These are phyloP conservation scores for Philopotamus ludificatus DNA, from an alignment of 1,140 invertebrate species.

Conservation along the genomic window DNA sequence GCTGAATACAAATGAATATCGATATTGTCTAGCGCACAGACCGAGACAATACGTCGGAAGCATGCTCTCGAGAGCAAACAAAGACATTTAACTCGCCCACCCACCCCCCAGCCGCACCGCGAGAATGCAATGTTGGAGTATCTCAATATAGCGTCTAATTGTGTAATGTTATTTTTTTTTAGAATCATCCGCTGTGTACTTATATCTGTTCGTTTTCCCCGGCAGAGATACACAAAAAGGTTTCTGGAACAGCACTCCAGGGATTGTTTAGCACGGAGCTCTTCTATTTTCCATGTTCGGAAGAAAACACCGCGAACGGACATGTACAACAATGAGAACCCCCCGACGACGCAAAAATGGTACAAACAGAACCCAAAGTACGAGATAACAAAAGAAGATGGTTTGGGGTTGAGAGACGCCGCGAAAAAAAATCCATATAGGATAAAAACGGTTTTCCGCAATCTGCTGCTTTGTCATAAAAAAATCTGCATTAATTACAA, in stretches of 20 bases:
- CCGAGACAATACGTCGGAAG: slow-evolving; percentile 1
- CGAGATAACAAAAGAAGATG: no score
- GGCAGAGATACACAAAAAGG: background rate
- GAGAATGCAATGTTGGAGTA: background rate
- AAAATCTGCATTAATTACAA: no score
- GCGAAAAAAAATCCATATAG: no score
- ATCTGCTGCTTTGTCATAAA: no score
- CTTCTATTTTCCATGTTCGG: slow-evolving; percentile 32
- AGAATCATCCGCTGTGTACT: no score
- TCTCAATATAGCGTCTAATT: no score
- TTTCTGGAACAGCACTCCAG: slow-evolving; percentile 19
- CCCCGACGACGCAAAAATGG: background rate
- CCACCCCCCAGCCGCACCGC: background rate
- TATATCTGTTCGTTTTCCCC: no score
- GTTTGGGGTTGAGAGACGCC: no score
- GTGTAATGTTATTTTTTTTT: no score
- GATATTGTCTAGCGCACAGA: background rate
- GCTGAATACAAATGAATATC: no score
- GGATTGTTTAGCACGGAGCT: slow-evolving; percentile 30
- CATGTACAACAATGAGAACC: slow-evolving; percentile 1
- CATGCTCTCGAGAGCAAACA: background rate
- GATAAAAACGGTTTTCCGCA: no score
- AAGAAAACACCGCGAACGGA: slow-evolving; percentile 7
- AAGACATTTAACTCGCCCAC: background rate
- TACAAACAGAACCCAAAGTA: background rate